Percentiles rank a stretch among this genome's conserved stretches.
Conservation (phyloP, 2,113 vertebrate genomes). For the Mormoops blainvillei region DNA sequence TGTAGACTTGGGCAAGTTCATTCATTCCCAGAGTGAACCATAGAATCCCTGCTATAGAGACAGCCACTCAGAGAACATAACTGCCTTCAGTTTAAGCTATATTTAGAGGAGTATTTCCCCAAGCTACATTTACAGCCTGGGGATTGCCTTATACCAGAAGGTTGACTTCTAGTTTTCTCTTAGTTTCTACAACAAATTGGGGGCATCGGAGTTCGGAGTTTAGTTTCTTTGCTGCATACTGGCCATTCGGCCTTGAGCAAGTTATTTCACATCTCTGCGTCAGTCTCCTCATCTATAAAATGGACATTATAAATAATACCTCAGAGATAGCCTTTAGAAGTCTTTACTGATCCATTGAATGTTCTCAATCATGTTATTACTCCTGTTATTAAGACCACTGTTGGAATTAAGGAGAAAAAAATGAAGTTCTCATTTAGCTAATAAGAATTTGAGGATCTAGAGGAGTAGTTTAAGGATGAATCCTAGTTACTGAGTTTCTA, state of each 20-base stretch:
- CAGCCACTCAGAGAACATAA: not conserved
- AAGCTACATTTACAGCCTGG: not conserved
- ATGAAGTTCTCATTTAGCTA: not conserved
- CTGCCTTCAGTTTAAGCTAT: not conserved
- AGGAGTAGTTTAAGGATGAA: not conserved
- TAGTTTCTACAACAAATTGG: not conserved
- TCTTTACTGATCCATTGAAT: not conserved
- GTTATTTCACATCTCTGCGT: not conserved
- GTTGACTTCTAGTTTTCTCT: not conserved
- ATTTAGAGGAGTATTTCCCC: not conserved
- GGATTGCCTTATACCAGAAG: not conserved
- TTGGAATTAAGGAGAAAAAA: not conserved
- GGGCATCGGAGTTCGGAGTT: not conserved
- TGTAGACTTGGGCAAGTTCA: not conserved
- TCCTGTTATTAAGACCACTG: not conserved
- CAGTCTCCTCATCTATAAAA: not conserved
- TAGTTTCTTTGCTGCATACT: not conserved
- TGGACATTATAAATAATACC: not conserved
- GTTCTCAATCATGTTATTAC: not conserved
- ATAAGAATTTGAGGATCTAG: not conserved
- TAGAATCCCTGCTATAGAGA: not conserved
- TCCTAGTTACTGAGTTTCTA: not conserved
- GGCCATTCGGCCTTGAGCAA: not conserved
- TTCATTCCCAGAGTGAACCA: not conserved
- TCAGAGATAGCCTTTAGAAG: not conserved